Base-by-base conservation (phyloP, 2,113 vertebrate genomes). In the Elachura formosa region DNA sequence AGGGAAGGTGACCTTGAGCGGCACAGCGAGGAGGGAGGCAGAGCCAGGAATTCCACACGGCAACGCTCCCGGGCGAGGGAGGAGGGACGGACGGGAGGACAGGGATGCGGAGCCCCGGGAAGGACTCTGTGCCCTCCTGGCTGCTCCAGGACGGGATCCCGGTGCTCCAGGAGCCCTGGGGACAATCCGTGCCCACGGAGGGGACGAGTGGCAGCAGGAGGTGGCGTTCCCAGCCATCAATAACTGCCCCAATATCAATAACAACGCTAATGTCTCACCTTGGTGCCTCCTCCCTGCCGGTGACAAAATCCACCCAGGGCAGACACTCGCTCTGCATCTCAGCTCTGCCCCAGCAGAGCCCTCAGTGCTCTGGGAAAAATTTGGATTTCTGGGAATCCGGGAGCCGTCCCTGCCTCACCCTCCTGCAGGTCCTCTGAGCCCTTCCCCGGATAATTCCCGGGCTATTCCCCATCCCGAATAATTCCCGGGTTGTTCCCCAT, bases 1-100 rank as follows among this genome's bases (percentile, higher is more conserved):
- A 9, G 61, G 71, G 64, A 96, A 96, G 95, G 96, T 97, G 95
- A 97, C 96, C 96, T 97, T 97, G 87, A 87, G 38, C 22, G 2
- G 41, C 69, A 1, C 54, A 23, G 66, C 16, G 25, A 46, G 58
- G 43, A 46, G 61, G 2, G 48, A 46, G 77, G 62, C 80, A 71
- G 81, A 33, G 24, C 75, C 81, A 11, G 41, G 82, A 72, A 82
- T 56, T 14, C 49, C 72, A 45, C 87, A 19, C 5, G 1, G 63
- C 64, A 85, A 29, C 0, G 58, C 24, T 69, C 84, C 68, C 3
- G 72, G 63, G 25, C 2, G 2, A n/a, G 49, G 64, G 75, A 82
- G 87, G n/a, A 31, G 54, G 31, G 28, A 25, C 12, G 66, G n/a
- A 71, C 64, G 46, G 45, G 43, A 45, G 2, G 6, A 12, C 22